These are phyloP conservation scores for Apomyelois bistriatella DNA, from an alignment of 2,888 invertebrate species.

Conservation along the genomic window DNA sequence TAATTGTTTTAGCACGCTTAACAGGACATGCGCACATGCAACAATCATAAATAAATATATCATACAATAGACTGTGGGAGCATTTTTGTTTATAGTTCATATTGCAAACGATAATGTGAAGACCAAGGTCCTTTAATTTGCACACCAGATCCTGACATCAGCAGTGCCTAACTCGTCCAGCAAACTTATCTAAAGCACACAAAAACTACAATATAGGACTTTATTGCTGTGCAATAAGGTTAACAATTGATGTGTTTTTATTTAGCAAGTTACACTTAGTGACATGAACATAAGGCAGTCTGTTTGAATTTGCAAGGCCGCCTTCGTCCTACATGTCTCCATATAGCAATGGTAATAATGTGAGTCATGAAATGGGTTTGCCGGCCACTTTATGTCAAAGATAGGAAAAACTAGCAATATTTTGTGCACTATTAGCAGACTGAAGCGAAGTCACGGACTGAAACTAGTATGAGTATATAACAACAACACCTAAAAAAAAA, in stretches of 20 bases:
- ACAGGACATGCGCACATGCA: no score
- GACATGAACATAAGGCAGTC: constrained; percentile 11
- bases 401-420: neutral
- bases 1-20: no score
- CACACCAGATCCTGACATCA: constrained; percentile 39
- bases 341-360: constrained; percentile 48
- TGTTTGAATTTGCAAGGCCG: constrained; percentile 47
- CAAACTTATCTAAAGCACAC: constrained; percentile 10
- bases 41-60: neutral
- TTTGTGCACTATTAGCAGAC: no score
- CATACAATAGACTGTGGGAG: neutral
- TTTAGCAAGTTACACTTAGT: neutral
- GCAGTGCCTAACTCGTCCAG: constrained; percentile 20
- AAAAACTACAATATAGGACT: neutral
- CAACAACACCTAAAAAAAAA: no score
- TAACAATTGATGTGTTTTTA: constrained; percentile 16
- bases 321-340: constrained; percentile 58
- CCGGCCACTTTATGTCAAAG: neutral
- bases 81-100: neutral
- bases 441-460: no score
- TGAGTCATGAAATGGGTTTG: constrained; percentile 37
- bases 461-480: no score
- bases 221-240: constrained; percentile 21
- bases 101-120: constrained; percentile 1
- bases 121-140: constrained; percentile 33